A percentile compares a stretch with the other conserved stretches of the same genome.
phyloP scores from a whole-genome alignment of 1,140 invertebrate genomes.

The Cryptotermes secundus region DNA sequence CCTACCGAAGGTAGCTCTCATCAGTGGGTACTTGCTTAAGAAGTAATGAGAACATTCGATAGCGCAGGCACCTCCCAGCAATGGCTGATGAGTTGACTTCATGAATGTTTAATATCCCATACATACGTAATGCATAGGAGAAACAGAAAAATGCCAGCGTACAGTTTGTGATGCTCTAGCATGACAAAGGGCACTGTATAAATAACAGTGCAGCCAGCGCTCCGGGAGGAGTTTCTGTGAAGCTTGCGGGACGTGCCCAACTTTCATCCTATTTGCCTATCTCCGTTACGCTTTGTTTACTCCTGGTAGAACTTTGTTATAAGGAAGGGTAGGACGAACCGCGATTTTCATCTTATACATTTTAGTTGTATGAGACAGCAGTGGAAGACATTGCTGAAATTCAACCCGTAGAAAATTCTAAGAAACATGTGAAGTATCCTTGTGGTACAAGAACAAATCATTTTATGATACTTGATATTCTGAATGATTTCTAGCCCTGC shows the following conservation, averaged over 20 bases:
- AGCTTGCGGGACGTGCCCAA: neutral
- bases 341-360: too few species aligned
- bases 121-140: neutral
- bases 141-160: neutral
- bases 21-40: too few species aligned
- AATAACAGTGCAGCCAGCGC: neutral
- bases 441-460: too few species aligned
- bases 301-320: neutral
- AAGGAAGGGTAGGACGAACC: too few species aligned
- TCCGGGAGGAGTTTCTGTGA: neutral
- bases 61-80: neutral
- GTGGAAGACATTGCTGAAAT: too few species aligned
- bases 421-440: too few species aligned
- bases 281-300: neutral
- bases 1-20: too few species aligned
- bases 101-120: neutral
- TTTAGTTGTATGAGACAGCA: too few species aligned
- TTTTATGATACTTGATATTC: too few species aligned
- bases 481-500: too few species aligned
- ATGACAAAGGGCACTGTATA: neutral
- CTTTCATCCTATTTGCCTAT: neutral
- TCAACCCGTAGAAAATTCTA: too few species aligned
- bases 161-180: neutral
- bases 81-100: neutral
- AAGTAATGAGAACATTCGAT: too few species aligned